Conservation (phyloP, 2,113 vertebrate genomes). For the Epinephelus cyanopodus region DNA sequence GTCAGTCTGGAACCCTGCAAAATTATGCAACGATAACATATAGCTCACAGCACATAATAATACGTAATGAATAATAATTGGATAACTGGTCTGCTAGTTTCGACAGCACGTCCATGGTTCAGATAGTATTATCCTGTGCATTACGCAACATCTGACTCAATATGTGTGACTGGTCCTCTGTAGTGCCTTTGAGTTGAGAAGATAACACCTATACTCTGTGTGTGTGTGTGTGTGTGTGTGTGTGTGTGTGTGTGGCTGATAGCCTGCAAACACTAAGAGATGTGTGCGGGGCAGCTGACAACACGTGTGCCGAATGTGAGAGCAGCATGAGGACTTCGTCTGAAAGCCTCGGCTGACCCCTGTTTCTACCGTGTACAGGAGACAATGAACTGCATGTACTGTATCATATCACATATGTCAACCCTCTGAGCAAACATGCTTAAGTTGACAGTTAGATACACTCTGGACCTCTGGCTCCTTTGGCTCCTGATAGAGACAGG, state of each 20-base stretch:
- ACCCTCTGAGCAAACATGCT: conserved; percentile 46
- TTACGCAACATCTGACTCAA: conserved; percentile 26
- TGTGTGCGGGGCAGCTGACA: conserved; percentile 1
- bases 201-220: not conserved
- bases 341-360: conserved; percentile 34
- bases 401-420: conserved; percentile 52
- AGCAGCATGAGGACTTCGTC: not conserved
- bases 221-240: not conserved
- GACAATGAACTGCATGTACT: conserved; percentile 50
- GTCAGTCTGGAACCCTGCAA: not conserved
- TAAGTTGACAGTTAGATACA: conserved; percentile 42
- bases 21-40: not conserved
- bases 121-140: not conserved
- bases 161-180: not conserved
- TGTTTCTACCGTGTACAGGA: conserved; percentile 22
- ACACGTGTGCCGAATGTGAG: conserved; percentile 24
- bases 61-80: not conserved
- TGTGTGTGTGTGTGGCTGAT: not conserved
- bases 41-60: not conserved
- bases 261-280: not conserved
- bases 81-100: no score
- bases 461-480: conserved; percentile 32
- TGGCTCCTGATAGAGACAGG: conserved; percentile 13
- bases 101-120: not conserved
- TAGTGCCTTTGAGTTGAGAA: not conserved